Evolutionary conservation across 2,888 invertebrate genomes (phyloP).

Genomic region (Oscheius sp.): DNA sequence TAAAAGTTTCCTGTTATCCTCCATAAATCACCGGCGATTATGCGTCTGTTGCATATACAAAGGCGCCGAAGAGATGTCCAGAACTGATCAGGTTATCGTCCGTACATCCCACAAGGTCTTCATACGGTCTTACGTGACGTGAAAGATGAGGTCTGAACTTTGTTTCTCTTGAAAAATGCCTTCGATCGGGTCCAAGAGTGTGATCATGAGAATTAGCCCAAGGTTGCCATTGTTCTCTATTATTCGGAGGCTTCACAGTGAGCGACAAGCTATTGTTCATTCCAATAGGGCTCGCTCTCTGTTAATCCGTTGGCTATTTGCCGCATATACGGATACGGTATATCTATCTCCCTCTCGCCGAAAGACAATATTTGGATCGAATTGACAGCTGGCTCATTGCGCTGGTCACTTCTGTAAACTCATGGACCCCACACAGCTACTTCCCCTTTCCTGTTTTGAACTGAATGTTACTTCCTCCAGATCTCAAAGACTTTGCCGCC

Average conservation of each 20-base stretch:
- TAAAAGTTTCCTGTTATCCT: conserved; percentile 6
- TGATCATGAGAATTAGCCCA: conserved; percentile 5
- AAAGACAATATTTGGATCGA: conserved; percentile 30
- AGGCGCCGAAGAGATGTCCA: conserved; percentile 23
- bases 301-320: conserved; percentile 35
- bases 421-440: too few relatives aligned
- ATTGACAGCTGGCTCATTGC: conserved; percentile 26
- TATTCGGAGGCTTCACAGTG: conserved; percentile 28
- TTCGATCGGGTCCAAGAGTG: not conserved
- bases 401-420: conserved; percentile 18
- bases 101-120: conserved; percentile 31
- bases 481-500: conserved; percentile 30
- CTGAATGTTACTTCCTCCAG: not conserved
- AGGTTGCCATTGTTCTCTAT: conserved; percentile 12
- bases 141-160: not conserved
- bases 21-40: conserved; percentile 25
- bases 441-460: conserved; percentile 3
- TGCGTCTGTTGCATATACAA: conserved; percentile 28
- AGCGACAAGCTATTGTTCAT: conserved; percentile 35
- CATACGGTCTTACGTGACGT: conserved; percentile 12
- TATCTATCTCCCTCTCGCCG: conserved; percentile 4
- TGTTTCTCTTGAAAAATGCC: too few relatives aligned
- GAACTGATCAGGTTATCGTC: conserved; percentile 22
- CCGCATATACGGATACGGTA: conserved; percentile 28
- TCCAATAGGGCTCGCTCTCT: conserved; percentile 20